Base-by-base conservation (phyloP, 2,888 invertebrate genomes). In the Apamea monoglypha region DNA sequence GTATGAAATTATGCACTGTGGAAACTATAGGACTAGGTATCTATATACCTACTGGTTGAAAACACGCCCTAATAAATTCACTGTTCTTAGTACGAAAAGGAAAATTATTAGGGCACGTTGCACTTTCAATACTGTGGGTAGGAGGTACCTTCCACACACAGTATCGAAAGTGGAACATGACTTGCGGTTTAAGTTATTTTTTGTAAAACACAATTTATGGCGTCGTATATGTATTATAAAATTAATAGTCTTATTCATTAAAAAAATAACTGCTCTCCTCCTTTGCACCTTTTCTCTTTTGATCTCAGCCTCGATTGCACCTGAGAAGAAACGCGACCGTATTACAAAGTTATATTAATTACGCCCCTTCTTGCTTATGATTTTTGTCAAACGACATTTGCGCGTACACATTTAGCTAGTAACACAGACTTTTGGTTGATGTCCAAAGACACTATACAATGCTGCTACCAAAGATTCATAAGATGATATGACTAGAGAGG, bases 41-140 rank as follows among this genome's bases (percentile, higher is more conserved):
- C 21, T 61, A 29, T 29, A 29, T 14, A 32, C 21, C 21, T 63
- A 18, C 44, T 8, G 25, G 25, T 25, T 44, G 18, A 47, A 59
- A 78, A 78, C 14, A n/a, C 10, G 59, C 69, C 36, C 29, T 50
- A 29, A 50, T 7, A 18, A 10, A 78, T 78, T 78, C 47, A 50
- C 25, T 40, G 29, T 8, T 29, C 29, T 29, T 18, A 50, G 8
- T 36, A 77, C 29, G 59, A 78, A 69, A 78, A 50, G 59, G 18
- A 61, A 69, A 69, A 61, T 78, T 78, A 32, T 77, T 32, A 69
- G 50, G 69, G 10, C 68, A 78, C 25, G 50, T 32, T 40, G 25
- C 21, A 79, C 79, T 79, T 78, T 69, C 50, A 79, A 70, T 53
- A n/a, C 10, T 79, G 40, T 70, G 40, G 79, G 79, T 40, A 21